Evolutionary conservation across 1,140 invertebrate species (phyloP), one percentile per base, ranked within the genome.

Genomic region (Tetramorium parvispinum): DNA sequence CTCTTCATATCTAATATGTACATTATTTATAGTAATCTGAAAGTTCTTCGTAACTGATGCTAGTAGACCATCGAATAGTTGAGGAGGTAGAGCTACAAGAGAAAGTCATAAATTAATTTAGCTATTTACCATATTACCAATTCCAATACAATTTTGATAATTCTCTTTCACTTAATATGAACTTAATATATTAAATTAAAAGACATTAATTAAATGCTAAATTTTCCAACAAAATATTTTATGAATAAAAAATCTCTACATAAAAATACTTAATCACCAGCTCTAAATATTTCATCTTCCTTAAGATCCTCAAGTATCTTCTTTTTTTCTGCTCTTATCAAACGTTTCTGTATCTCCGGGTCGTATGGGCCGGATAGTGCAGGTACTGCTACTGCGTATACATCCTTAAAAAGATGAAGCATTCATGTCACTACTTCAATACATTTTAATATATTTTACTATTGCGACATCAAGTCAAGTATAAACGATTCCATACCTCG

Each of bases 1-100:
- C 93, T 98, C 98, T 93, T 98, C 98, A 91, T 98, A 98, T 90
- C 98, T 96, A 68, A 98, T 96, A 93, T 98, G 98, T 71, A 98
- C 96, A 93, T 98, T 98, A 68, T 96, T 96, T 16, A 98, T 96
- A 83, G 96, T 97, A 46, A 98, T 96, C 95, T 98, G 97, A 59
- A 98, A 95, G 94, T 98, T 98, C 93, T 98, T 98, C 77, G 98
- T 95, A 11, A 98, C 96, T 21, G 97, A 97, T 21, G 97, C 96
- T 63, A 97, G 95, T 59, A 98, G 93, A 92, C 97, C 97, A 93
- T 98, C 97, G 87, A 97, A 96, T 91, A 98, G 97, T 83, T 95
- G 96, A 88, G 88, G 89, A 86, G 91, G 85, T 63, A 92, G 89
- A 82, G 91, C 93, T 93, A 70, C 49, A 68, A 32, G 21, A 79